Percentiles rank a stretch among this genome's conserved stretches.
Evolutionary conservation across 2,888 invertebrate species (phyloP).

Genomic region (Beris chalybata): DNA sequence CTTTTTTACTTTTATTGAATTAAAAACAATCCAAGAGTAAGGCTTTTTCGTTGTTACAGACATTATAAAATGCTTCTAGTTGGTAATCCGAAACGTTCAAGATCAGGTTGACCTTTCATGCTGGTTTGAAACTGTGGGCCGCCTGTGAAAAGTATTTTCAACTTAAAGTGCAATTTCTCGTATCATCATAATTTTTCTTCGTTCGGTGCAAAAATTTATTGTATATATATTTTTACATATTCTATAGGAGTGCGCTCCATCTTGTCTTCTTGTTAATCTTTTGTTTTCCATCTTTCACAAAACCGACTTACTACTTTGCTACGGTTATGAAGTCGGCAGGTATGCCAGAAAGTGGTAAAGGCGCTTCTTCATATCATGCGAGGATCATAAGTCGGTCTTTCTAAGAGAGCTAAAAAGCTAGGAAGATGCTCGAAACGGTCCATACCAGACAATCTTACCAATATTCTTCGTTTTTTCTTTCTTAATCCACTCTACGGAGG

Average conservation of each 20-base stretch:
- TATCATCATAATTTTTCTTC: conserved; percentile 39
- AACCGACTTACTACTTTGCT: conserved; percentile 7
- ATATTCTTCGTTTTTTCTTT: too few relatives aligned
- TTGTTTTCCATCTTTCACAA: conserved; percentile 11
- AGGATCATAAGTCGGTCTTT: conserved; percentile 35
- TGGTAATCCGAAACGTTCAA: neutral
- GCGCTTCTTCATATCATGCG: conserved; percentile 28
- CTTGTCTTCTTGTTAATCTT: too few relatives aligned
- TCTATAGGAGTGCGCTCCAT: too few relatives aligned
- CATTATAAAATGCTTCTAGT: too few relatives aligned
- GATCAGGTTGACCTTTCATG: conserved; percentile 23
- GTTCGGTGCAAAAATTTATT: conserved; percentile 36
- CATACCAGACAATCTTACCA: too few relatives aligned
- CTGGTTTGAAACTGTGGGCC: neutral
- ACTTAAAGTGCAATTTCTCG: conserved; percentile 41
- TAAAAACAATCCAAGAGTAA: too few relatives aligned
- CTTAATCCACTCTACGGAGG: too few relatives aligned
- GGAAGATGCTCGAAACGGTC: too few relatives aligned
- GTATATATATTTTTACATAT: conserved; percentile 25
- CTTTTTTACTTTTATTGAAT: too few relatives aligned
- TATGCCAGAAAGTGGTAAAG: conserved; percentile 5
- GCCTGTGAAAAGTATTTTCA: conserved; percentile 31
- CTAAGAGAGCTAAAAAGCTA: neutral
- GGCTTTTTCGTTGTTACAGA: too few relatives aligned
- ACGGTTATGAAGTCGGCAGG: too few relatives aligned